Conservation (phyloP, 1,140 invertebrate species). For the Contarinia nasturtii region DNA sequence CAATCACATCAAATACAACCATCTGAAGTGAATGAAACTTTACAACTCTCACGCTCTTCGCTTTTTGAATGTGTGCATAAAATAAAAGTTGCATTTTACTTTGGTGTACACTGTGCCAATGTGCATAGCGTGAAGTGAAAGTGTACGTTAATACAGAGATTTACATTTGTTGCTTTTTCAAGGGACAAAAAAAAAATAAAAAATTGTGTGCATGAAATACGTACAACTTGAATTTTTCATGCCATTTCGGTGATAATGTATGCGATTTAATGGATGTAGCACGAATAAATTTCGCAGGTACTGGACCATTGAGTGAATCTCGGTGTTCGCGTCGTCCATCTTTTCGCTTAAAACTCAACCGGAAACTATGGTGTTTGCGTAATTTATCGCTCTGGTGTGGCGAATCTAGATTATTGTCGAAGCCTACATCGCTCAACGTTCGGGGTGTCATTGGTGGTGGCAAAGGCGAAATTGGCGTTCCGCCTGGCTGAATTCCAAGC, state of each 20-base stretch:
- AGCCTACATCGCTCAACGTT: constrained; percentile 30
- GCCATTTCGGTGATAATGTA: constrained; percentile 87
- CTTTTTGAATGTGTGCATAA: no score
- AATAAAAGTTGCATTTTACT: no score
- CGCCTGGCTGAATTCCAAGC: constrained; percentile 72
- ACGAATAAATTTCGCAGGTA: constrained; percentile 84
- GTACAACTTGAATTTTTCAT: constrained; percentile 93
- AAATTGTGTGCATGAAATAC: constrained; percentile 21
- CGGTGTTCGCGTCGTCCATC: constrained; percentile 47
- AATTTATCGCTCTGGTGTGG: constrained; percentile 41
- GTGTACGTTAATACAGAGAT: no score
- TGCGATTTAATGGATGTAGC: constrained; percentile 80
- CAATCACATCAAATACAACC: no score
- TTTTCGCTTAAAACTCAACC: constrained; percentile 65
- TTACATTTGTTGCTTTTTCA: no score
- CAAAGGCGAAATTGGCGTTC: constrained; percentile 32
- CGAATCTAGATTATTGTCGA: constrained; percentile 29
- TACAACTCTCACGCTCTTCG: no score
- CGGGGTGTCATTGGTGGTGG: constrained; percentile 33
- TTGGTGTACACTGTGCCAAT: no score
- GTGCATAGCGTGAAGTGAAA: no score
- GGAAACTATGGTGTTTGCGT: constrained; percentile 62
- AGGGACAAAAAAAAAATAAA: background rate
- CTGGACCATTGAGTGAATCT: constrained; percentile 44
- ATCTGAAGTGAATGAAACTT: no score